Base-by-base conservation (phyloP, 2,113 vertebrate genomes). In the Myotis lucifugus region DNA sequence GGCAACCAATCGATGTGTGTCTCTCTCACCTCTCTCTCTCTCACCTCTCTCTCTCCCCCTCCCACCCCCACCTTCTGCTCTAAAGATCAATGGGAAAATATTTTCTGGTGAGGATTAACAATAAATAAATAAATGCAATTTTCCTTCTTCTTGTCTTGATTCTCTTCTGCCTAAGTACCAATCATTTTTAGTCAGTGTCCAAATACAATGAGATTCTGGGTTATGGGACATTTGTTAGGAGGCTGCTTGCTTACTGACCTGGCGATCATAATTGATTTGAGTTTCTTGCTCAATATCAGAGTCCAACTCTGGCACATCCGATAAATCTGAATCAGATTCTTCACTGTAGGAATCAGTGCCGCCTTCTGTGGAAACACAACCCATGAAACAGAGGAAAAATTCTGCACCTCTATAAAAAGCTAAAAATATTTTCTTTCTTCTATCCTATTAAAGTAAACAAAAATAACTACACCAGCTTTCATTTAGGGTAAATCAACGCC, bases 271-370 rank as follows among this genome's bases (percentile, higher is more conserved):
- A 98, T 98, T 99, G 97, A 99, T 99, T 98, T 99, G 99, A 95
- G 99, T 98, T 98, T 99, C 99, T 97, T 99, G 99, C 93, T 99
- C 99, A n/a, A 99, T 99, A 98, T 99, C 99, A 1, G 99, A 99
- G 97, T 99, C 99, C 92, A 99, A 93, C 84, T 99, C 99, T 0
- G 99, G 99, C 95, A 99, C 99, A 2, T 99, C 99, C 0, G 99
- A 99, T 86, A 99, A 97, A 89, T 99, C 99, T 0, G 99, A 99
- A 97, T 99, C 99, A 0, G 99, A 99, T 97, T 99, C 99, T 59
- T 99, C 99, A 19, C 99, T 99, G 98, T 99, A 99, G 19, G 99
- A 99, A 98, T 99, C 99, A 0, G 99, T 97, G 10, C 99, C 99
- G 1, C 99, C 99, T 84, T 99, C 99, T 99, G 98, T 77, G 95